Conservation (phyloP, 2,888 invertebrate genomes). For the Brenthis ino region DNA sequence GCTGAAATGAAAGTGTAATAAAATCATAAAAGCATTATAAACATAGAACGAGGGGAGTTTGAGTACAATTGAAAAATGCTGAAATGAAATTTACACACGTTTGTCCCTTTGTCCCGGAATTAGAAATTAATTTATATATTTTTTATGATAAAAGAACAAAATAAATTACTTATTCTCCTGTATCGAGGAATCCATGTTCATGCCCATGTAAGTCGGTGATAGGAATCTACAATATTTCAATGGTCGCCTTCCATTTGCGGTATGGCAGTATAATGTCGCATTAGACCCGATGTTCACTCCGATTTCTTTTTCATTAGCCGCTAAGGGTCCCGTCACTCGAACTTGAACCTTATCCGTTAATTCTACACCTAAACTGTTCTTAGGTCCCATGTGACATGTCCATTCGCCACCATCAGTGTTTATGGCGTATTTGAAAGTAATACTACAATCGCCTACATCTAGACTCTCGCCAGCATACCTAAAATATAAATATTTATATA, state of each 20-base stretch:
- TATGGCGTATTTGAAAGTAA: slow-evolving; percentile 60
- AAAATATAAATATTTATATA: slow-evolving; percentile 13
- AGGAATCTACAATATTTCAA: slow-evolving; percentile 77
- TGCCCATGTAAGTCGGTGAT: slow-evolving; percentile 62
- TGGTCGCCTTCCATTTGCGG: slow-evolving; percentile 64
- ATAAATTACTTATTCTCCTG: slow-evolving; percentile 64
- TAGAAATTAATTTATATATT: neutral
- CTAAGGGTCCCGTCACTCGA: slow-evolving; percentile 70
- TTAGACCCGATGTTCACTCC: slow-evolving; percentile 46
- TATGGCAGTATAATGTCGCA: slow-evolving; percentile 66
- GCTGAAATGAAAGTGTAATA: slow-evolving; percentile 48
- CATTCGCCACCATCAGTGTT: slow-evolving; percentile 64
- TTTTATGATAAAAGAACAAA: neutral
- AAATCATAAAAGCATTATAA: too few relatives aligned
- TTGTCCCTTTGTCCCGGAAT: neutral
- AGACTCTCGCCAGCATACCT: slow-evolving; percentile 73
- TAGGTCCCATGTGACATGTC: slow-evolving; percentile 77
- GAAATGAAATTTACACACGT: neutral
- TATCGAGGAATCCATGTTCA: slow-evolving; percentile 66
- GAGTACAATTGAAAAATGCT: neutral
- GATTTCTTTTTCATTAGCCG: slow-evolving; percentile 57
- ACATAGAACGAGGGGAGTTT: too few relatives aligned
- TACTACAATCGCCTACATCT: slow-evolving; percentile 70
- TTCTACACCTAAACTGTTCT: slow-evolving; percentile 61
- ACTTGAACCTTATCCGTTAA: slow-evolving; percentile 58